These are phyloP conservation scores for Cinara cedri DNA, from an alignment of 2,888 invertebrate species.

Conservation along the genomic window DNA sequence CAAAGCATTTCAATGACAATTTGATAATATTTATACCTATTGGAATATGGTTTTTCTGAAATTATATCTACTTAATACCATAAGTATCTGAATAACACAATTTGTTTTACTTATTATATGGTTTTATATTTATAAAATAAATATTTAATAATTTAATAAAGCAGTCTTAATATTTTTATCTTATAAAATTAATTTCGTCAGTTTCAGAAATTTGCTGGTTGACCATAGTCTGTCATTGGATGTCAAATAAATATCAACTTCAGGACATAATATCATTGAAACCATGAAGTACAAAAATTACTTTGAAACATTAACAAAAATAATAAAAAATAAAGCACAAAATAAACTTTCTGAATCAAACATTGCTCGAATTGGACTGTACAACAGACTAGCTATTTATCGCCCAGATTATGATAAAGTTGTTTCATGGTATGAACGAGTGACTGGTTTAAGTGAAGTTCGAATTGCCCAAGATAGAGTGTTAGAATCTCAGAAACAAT, in stretches of 20 bases:
- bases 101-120: neutral
- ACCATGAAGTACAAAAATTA: conserved; percentile 42
- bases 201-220: conserved; percentile 41
- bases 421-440: conserved; percentile 72
- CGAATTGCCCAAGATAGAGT: conserved; percentile 77
- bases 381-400: conserved; percentile 39
- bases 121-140: neutral
- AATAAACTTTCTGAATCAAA: conserved; percentile 20
- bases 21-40: no score
- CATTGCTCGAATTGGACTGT: conserved; percentile 21
- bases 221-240: neutral
- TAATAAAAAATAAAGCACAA: conserved; percentile 28
- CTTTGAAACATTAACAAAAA: conserved; percentile 19
- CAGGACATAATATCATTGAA: neutral
- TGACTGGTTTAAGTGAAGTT: conserved; percentile 80
- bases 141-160: neutral
- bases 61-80: neutral
- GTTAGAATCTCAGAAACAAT: conserved; percentile 72
- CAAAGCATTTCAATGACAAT: no score
- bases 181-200: conserved; percentile 16
- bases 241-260: conserved; percentile 20
- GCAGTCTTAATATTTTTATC: neutral
- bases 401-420: conserved; percentile 63
- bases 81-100: no score
- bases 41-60: neutral